Conservation (phyloP, 2,113 vertebrate genomes). For the Ardeotis arabs region DNA sequence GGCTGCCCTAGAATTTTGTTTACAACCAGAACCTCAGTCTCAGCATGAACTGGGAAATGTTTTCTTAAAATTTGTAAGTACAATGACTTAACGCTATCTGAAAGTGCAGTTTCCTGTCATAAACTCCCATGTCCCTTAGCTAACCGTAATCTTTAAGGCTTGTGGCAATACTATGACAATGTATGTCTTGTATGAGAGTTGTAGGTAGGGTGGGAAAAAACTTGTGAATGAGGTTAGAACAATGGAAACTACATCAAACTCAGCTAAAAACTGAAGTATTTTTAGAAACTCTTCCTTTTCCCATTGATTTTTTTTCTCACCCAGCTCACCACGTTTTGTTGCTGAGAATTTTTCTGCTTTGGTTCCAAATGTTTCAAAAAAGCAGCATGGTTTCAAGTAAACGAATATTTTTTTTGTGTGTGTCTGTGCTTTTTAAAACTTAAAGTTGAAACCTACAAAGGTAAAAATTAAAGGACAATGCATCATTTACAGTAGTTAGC, state of each 20-base stretch:
- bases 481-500: not conserved
- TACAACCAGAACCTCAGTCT: conserved; percentile 93
- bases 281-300: conserved; percentile 27
- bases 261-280: not conserved
- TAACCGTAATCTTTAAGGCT: not conserved
- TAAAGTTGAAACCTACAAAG: not conserved
- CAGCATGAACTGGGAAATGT: conserved; percentile 93
- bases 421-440: not conserved
- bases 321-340: not conserved
- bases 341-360: not conserved
- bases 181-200: conserved; percentile 56
- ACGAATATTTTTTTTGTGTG: not conserved
- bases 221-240: conserved; percentile 27
- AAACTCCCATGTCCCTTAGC: not conserved
- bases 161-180: conserved; percentile 64
- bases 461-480: not conserved
- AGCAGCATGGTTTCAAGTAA: not conserved
- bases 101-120: conserved; percentile 72
- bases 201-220: conserved; percentile 74
- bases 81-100: conserved; percentile 32
- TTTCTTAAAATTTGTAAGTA: conserved; percentile 96
- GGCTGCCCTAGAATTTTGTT: conserved; percentile 85
- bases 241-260: not conserved
- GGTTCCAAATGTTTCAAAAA: not conserved
- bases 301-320: not conserved